These are phyloP conservation scores for Drosophila meridiana DNA, from an alignment of 2,888 invertebrate genomes.

Conservation along the genomic window DNA sequence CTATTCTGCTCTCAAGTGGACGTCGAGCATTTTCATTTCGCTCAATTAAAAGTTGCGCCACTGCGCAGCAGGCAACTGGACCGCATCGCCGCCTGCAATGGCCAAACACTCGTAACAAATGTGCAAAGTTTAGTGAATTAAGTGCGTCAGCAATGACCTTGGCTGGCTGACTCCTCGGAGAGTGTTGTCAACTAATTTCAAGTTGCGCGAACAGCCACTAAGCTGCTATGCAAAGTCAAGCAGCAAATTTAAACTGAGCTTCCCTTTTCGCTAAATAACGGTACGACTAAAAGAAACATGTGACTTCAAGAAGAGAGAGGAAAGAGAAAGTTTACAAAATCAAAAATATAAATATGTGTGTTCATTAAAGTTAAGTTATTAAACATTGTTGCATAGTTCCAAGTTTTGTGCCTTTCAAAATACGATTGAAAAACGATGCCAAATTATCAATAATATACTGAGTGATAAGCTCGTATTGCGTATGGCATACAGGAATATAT, in stretches of 20 bases:
- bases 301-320: no score
- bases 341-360: no score
- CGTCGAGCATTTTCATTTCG: constrained; percentile 58
- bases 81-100: constrained; percentile 43
- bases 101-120: constrained; percentile 57
- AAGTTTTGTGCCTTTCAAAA: no score
- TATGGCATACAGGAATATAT: no score
- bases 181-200: constrained; percentile 40
- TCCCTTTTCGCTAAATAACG: background rate
- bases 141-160: constrained; percentile 61
- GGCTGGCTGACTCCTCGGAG: constrained; percentile 19
- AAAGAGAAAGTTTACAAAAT: no score
- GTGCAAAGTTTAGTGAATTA: constrained; percentile 73
- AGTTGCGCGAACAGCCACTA: constrained; percentile 18
- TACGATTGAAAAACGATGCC: no score
- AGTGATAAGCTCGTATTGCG: no score
- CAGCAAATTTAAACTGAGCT: constrained; percentile 1
- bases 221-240: constrained; percentile 10
- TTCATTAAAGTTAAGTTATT: no score
- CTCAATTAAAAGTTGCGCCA: constrained; percentile 67
- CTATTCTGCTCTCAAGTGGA: constrained; percentile 23
- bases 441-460: no score
- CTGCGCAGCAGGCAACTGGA: constrained; percentile 25
- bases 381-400: no score
- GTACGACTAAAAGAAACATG: no score